Conservation (phyloP, 2,888 invertebrate species). For the Drosophila peninsularis region DNA sequence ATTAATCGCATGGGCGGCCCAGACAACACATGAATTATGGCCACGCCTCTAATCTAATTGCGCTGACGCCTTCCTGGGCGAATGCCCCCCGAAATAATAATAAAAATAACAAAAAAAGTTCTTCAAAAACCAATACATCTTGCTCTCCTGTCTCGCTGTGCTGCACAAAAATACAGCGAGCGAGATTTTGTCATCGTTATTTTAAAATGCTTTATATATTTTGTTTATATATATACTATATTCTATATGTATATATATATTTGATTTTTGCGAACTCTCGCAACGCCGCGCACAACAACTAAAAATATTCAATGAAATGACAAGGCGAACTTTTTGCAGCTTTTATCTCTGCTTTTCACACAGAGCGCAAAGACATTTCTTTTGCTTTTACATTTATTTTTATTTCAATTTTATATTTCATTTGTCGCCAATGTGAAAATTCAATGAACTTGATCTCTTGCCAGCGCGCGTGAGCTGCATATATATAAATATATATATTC, state of each 20-base stretch:
- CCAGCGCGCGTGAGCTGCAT: conserved; percentile 61
- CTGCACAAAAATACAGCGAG: conserved; percentile 50
- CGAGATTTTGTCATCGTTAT: conserved; percentile 83
- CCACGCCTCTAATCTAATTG: conserved; percentile 50
- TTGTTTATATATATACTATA: conserved; percentile 30
- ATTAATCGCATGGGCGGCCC: conserved; percentile 38
- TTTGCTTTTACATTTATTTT: conserved; percentile 6
- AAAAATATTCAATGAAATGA: conserved; percentile 68
- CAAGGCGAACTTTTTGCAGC: conserved; percentile 44
- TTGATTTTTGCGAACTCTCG: conserved; percentile 41
- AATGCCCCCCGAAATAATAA: conserved; percentile 25
- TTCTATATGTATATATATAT: conserved; percentile 42
- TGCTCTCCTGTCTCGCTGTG: conserved; percentile 26
- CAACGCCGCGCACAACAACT: conserved; percentile 32
- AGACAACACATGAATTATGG: conserved; percentile 23
- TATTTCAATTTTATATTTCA: conserved; percentile 7
- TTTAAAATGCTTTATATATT: conserved; percentile 70
- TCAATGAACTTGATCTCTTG: conserved; percentile 82
- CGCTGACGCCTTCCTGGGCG: conserved; percentile 44
- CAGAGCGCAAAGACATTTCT: conserved; percentile 46
- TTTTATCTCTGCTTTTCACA: conserved; percentile 39
- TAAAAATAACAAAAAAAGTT: conserved; percentile 12
- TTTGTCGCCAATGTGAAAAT: conserved; percentile 63
- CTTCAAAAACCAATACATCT: conserved; percentile 23
- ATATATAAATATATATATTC: not conserved